Evolutionary conservation across 1,140 invertebrate species (phyloP), one percentile per base, ranked within the genome.

Genomic region (Panagrolaimus sp.): DNA sequence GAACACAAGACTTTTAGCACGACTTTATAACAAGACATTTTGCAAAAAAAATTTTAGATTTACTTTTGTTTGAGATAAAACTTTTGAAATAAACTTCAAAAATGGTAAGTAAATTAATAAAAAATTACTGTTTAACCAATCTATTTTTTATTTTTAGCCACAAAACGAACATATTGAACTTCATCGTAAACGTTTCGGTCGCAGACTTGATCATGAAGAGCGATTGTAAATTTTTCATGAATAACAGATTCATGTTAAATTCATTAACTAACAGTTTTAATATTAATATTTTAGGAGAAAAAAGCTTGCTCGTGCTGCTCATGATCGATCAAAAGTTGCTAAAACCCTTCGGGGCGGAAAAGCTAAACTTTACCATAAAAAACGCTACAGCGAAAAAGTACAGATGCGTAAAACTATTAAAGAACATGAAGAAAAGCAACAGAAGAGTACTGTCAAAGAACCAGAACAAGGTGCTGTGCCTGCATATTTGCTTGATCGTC

Each of bases 141-240:
- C 7, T 2, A 38, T 38, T 38, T 38, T 4, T 9, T 14, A 46
- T 81, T 81, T 83, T 67, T 27, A 81, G 96, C 96, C 96, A 78
- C 96, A 99, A 87, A 99, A 99, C 89, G 96, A 99, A 84, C 94
- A 99, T 85, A 98, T 99, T 85, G 96, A 99, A 78, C 88, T 96
- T 63, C 92, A 95, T 84, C 89, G 91, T 77, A 99, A 98, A 84
- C 88, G 96, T 1, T 90, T 96, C 87, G 96, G 96, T 78, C 88
- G 91, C 70, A 88, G 96, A 63, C 87, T 99, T 64, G 95, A 99
- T 87, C 93, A 98, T 89, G 91, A 98, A 85, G 96, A 99, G 84
- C 87, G 91, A 68, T 95, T 84, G 85, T 86, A 73, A 84, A 79
- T 69, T 20, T 16, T 42, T 68, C 4, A 51, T 31, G 20, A 47